phyloP scores from a whole-genome alignment of 2,797 vertebrate genomes.

The Epinephelus malabaricus region DNA sequence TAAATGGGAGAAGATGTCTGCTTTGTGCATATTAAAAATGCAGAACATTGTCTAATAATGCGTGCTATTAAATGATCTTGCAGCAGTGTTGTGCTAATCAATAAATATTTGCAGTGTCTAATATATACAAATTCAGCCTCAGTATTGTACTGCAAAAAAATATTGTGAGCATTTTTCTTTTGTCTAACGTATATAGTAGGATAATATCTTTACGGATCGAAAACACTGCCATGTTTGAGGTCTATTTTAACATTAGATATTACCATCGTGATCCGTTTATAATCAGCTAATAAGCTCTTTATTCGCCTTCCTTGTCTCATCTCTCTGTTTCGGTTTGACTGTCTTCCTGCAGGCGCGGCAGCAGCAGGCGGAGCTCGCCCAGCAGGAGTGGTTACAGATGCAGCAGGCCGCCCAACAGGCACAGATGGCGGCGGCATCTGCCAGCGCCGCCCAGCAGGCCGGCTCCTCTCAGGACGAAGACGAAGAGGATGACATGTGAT shows the following conservation, averaged over 20 bases:
- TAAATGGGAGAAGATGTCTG: background rate
- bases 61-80: background rate
- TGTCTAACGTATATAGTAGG: background rate
- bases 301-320: background rate
- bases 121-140: background rate
- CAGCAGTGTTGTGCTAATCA: background rate
- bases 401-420: slow-evolving; percentile 99
- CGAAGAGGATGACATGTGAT: slow-evolving; percentile 98
- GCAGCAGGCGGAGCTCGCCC: slow-evolving; percentile 98
- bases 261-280: background rate
- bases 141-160: background rate
- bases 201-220: background rate
- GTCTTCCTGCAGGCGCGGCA: slow-evolving; percentile 91
- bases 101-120: background rate
- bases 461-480: slow-evolving; percentile 99
- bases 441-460: slow-evolving; percentile 94
- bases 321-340: background rate
- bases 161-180: background rate
- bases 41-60: background rate
- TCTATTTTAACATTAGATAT: background rate
- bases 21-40: background rate
- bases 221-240: background rate
- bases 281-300: background rate
- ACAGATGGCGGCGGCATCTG: slow-evolving; percentile 95
- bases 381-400: slow-evolving; percentile 99